Percentiles rank a stretch among this genome's conserved stretches.
These are phyloP conservation scores for Paramuricea clavata DNA, from an alignment of 92 coral and sea anemone genomes.

Conservation along the genomic window DNA sequence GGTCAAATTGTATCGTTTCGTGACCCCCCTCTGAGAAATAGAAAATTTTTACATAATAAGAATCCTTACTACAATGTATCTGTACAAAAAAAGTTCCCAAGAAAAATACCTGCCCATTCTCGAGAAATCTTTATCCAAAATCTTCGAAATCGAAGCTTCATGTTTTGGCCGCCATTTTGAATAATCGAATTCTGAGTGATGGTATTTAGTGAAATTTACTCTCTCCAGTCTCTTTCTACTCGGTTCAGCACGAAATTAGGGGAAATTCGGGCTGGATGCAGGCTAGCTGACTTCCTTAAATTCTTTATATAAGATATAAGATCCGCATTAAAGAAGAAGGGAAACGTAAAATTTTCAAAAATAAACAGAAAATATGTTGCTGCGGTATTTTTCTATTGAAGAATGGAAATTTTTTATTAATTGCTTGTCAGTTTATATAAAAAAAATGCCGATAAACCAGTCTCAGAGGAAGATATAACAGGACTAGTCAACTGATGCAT, in stretches of 20 bases:
- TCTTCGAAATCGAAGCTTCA: background rate
- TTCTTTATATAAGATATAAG: background rate
- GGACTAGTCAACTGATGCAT: too few relatives aligned
- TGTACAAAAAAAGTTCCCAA: constrained; percentile 33
- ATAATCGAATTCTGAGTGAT: constrained; percentile 3
- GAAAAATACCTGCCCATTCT: constrained; percentile 12
- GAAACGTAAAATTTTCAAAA: background rate
- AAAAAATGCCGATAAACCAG: background rate
- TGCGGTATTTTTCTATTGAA: background rate
- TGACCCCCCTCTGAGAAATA: constrained; percentile 5
- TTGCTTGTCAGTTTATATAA: background rate
- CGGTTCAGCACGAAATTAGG: background rate
- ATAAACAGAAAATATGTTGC: background rate
- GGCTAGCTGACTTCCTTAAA: background rate
- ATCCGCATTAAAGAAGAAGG: background rate
- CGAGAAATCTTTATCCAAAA: background rate
- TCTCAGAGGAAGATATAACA: too few relatives aligned
- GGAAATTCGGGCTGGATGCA: background rate
- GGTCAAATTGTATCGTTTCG: constrained; percentile 21
- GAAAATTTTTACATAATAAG: background rate
- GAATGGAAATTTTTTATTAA: background rate
- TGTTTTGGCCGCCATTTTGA: background rate
- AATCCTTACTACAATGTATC: background rate
- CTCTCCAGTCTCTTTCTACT: background rate
- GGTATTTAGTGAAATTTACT: background rate